Conservation (phyloP, 2,113 vertebrate species). For the Pteropus alecto region DNA sequence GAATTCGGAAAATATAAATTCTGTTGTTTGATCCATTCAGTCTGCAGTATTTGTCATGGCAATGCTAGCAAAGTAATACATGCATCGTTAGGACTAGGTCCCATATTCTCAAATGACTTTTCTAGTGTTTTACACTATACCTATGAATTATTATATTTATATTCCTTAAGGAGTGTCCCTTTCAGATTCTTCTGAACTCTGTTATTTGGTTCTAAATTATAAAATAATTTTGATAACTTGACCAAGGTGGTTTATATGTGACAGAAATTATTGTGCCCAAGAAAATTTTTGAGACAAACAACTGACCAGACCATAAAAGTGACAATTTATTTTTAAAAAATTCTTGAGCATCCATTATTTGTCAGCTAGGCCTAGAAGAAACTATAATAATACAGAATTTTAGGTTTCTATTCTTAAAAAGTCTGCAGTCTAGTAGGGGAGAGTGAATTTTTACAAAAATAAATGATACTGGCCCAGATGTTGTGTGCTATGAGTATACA, state of each 20-base stretch:
- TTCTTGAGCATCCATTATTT: neutral
- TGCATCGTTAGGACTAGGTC: neutral
- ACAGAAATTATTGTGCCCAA: neutral
- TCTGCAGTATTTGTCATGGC: too few species aligned
- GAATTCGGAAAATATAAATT: too few species aligned
- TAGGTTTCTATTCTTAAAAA: neutral
- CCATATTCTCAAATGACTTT: neutral
- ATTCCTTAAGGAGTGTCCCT: neutral
- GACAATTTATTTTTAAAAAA: neutral
- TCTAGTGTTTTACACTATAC: neutral
- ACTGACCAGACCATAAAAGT: neutral
- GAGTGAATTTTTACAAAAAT: neutral
- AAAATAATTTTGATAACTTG: neutral
- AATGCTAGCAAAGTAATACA: too few species aligned
- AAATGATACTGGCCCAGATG: neutral
- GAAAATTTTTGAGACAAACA: neutral
- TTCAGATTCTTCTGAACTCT: neutral
- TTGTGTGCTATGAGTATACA: neutral
- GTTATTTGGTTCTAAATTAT: neutral
- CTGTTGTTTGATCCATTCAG: too few species aligned
- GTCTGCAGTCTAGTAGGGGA: neutral
- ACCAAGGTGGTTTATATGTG: neutral
- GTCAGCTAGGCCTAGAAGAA: neutral
- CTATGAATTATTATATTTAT: neutral
- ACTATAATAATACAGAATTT: neutral